Evolutionary conservation across 2,888 invertebrate species (phyloP), one percentile per base, ranked within the genome.

Genomic region (Lasioglossum calceatum): DNA sequence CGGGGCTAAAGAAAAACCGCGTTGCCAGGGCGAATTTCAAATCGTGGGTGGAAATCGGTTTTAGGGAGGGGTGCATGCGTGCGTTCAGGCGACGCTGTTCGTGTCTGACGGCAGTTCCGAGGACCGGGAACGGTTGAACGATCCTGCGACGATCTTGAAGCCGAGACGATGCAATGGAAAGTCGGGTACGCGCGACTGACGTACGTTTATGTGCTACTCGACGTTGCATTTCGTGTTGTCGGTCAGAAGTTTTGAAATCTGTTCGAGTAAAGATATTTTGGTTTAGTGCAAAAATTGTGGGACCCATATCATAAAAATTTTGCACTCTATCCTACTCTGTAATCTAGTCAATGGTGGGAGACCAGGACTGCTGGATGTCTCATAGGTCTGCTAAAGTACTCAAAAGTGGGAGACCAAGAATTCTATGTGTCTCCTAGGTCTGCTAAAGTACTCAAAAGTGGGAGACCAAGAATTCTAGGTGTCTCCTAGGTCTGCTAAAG

Each of bases 1-100:
- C 61, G 61, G 61, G n/a, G 16, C 14, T 61, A 61, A 61, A 61
- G 61, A 61, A 61, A 61, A 85, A 70, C 67, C 75, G 50, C 44
- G 75, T 32, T 75, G 75, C 47, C 71, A 42, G 42, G 39, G 71
- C 71, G 39, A 72, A 39, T 72, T 36, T 42, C 71, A 42, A 72
- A 42, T 61, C 61, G 27, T 61, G 61, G 61, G 61, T 61, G 61
- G 61, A 27, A 61, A 61, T 61, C 61, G 61, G 61, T 61, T 61
- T 61, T 61, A 61, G 61, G 61, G 27, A 61, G 61, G 61, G 61
- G 61, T 61, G 27, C 61, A 61, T 61, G 61, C 61, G 61, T 61
- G 61, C 61, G 61, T 16, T 32, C 61, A 27, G 61, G 61, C 16
- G 61, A 61, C 61, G 61, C 27, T 61, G 61, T 61, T 61, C 61